phyloP scores from a whole-genome alignment of 2,888 invertebrate genomes.

The Ischnus inquisitorius region DNA sequence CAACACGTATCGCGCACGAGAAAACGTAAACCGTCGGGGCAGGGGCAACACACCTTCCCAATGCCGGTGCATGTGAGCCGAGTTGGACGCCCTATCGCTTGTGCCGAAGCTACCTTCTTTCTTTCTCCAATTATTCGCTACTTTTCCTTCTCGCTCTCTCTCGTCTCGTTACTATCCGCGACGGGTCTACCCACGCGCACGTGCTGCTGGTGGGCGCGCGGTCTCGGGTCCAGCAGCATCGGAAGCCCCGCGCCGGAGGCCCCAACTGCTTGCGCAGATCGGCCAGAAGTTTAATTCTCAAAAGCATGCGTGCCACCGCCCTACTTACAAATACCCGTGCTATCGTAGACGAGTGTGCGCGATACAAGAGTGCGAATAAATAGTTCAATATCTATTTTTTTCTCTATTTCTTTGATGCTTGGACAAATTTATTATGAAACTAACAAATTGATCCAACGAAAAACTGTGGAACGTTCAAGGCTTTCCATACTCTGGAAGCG shows the following conservation, averaged over 20 bases:
- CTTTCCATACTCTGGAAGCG: too few relatives aligned
- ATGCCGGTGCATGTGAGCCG: conserved; percentile 22
- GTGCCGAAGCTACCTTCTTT: conserved; percentile 4
- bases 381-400: not conserved
- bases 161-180: conserved; percentile 42
- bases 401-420: not conserved
- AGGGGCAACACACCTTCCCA: conserved; percentile 26
- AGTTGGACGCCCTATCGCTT: conserved; percentile 26
- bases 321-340: conserved; percentile 43
- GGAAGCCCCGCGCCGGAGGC: conserved; percentile 62
- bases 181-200: conserved; percentile 69
- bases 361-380: not conserved
- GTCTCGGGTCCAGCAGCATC: conserved; percentile 59
- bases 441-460: too few relatives aligned
- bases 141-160: conserved; percentile 35
- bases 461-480: too few relatives aligned
- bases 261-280: conserved; percentile 32
- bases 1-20: not conserved
- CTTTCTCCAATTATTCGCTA: conserved; percentile 45
- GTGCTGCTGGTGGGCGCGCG: conserved; percentile 61
- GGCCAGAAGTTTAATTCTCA: conserved; percentile 41
- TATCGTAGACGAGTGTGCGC: not conserved
- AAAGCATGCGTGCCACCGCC: conserved; percentile 32
- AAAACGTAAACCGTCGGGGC: not conserved
- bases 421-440: not conserved